A percentile compares a stretch with the other conserved stretches of the same genome.
Evolutionary conservation across 2,888 invertebrate species (phyloP).

Genomic region (Minunthozetes semirufus): DNA sequence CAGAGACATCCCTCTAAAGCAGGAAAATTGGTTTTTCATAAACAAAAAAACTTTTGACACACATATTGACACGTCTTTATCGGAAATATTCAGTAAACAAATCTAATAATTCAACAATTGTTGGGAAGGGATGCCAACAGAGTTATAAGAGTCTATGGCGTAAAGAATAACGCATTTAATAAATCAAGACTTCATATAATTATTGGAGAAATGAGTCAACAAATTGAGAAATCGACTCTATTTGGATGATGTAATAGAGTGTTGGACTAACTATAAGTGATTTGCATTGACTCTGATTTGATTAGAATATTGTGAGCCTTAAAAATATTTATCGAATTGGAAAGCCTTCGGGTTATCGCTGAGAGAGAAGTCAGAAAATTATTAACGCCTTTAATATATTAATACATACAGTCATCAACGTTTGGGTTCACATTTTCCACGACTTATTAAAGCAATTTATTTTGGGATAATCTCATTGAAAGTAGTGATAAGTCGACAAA

Average conservation of each 20-base stretch:
- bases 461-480: not conserved
- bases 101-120: constrained; percentile 15
- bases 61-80: not conserved
- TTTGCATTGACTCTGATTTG: not conserved
- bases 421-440: not conserved
- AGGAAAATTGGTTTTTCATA: not conserved
- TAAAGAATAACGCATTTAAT: not conserved
- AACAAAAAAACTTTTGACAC: constrained; percentile 24
- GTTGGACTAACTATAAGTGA: not conserved
- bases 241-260: not conserved
- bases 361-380: not conserved
- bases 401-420: not conserved
- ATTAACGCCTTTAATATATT: constrained; percentile 4
- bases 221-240: not conserved
- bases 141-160: not conserved
- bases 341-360: constrained; percentile 10
- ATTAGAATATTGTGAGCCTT: not conserved
- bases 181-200: not conserved
- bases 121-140: not conserved
- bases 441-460: not conserved
- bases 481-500: not conserved
- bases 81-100: constrained; percentile 27
- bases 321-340: not conserved
- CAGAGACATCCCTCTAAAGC: constrained; percentile 9
- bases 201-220: not conserved